These are phyloP conservation scores for Monoplex corrugatus DNA, from an alignment of 2,888 invertebrate species.

Conservation along the genomic window DNA sequence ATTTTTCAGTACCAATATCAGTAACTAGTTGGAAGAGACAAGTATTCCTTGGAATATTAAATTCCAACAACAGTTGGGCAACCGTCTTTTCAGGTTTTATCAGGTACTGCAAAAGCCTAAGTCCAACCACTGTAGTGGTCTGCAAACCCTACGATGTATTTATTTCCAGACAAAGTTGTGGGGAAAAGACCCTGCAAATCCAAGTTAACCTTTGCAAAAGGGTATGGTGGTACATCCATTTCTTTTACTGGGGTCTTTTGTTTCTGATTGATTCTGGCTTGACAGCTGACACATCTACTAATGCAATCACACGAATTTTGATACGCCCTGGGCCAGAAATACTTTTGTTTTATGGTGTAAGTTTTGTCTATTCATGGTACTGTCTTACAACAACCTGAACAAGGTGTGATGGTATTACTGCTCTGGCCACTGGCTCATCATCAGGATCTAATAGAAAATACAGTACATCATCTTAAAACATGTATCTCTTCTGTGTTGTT, in stretches of 20 bases:
- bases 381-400: background rate
- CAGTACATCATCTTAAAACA: background rate
- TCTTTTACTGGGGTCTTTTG: conserved; percentile 38
- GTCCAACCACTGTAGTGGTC: conserved; percentile 49
- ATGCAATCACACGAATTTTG: conserved; percentile 36
- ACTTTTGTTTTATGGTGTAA: conserved; percentile 35
- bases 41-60: background rate
- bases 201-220: conserved; percentile 42
- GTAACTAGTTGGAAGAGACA: too few relatives aligned
- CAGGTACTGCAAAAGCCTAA: too few relatives aligned
- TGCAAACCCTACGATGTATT: conserved; percentile 40
- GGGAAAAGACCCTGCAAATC: conserved; percentile 52
- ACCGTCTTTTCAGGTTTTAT: too few relatives aligned
- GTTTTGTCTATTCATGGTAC: conserved; percentile 43
- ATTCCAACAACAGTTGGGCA: too few relatives aligned
- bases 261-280: background rate
- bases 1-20: conserved; percentile 35
- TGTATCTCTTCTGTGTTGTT: background rate
- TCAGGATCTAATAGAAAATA: background rate
- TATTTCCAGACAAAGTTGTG: conserved; percentile 48
- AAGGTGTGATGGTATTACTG: background rate
- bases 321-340: conserved; percentile 47
- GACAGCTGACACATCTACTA: conserved; percentile 42
- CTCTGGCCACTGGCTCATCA: background rate
- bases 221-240: conserved; percentile 44